Evolutionary conservation across 2,113 vertebrate species (phyloP), one percentile per base, ranked within the genome.

Genomic region (Paracanthobrama guichenoti): DNA sequence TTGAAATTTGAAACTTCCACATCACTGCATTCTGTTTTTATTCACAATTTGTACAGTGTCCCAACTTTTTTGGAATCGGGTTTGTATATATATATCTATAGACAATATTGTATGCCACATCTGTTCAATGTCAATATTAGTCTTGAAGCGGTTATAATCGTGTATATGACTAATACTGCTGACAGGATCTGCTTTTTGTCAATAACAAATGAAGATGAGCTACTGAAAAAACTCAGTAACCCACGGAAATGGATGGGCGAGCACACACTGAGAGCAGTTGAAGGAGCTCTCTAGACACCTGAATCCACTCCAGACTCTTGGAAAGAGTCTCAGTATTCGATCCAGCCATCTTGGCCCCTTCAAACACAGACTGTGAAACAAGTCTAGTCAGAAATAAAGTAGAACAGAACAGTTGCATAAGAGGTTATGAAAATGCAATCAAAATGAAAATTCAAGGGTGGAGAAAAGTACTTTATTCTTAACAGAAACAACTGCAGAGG

Each of bases 301-400:
- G 80, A 88, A 88, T 48, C 62, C 64, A 76, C 16, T 83, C 62
- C 89, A 92, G 87, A 44, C 88, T 82, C 78, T 73, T 82, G 83
- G 86, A 87, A 86, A 77, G 26, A 79, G 78, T 89, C 76, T 55
- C 77, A 84, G 7, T 83, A 82, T 42, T 84, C 83, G 85, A 86
- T 72, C 69, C 85, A 87, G 87, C 69, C 84, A 82, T 57, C 50
- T 83, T 82, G 89, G 89, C 59, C 59, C 75, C 53, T 64, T 60
- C 26, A 82, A 79, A 77, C 78, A 42, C 75, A 31, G 73, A 78
- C 81, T 69, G 84, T 24, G 67, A 82, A 24, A 66, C 28, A 11
- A 78, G 44, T 12, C 87, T 39, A 24, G 48, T 55, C 67, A 81
- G 55, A 39, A 42, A 46, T 5, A 64, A 46, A n/a, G 53, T 73